These are phyloP conservation scores for Hypotaenidia philippensis DNA, from an alignment of 2,797 vertebrate species.

Conservation along the genomic window DNA sequence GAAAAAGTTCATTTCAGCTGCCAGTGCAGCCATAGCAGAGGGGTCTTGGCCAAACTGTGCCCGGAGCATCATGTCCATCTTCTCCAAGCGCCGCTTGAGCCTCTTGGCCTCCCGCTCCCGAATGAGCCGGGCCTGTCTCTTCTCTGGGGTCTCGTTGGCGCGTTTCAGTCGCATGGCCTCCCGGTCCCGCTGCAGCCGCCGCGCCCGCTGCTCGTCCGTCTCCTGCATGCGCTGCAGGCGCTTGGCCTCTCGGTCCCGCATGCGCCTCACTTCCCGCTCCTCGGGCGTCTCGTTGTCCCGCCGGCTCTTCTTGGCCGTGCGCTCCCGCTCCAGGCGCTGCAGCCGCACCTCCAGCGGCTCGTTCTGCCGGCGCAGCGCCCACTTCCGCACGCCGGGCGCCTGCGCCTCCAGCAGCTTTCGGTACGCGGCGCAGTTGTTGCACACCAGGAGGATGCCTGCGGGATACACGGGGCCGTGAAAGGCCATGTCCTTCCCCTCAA, in stretches of 20 bases:
- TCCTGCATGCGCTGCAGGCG: conserved; percentile 97
- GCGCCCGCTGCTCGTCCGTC: conserved; percentile 92
- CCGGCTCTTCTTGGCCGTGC: conserved; percentile 95
- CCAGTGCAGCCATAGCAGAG: conserved; percentile 94
- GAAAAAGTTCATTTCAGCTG: conserved; percentile 97
- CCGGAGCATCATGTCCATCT: conserved; percentile 96
- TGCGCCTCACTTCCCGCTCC: conserved; percentile 90
- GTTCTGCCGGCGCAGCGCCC: conserved; percentile 92
- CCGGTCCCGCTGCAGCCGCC: conserved; percentile 93
- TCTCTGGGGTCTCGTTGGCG: conserved; percentile 96
- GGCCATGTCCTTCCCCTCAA: conserved; percentile 77
- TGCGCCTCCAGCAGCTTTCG: conserved; percentile 91
- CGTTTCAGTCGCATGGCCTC: conserved; percentile 97
- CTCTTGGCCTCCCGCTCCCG: conserved; percentile 95
- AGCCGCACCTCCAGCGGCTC: conserved; percentile 91
- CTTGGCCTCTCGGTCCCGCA: conserved; percentile 96
- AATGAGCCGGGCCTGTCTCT: conserved; percentile 93
- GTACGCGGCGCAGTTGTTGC: conserved; percentile 94
- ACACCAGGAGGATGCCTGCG: conserved; percentile 93
- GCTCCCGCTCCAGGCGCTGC: conserved; percentile 94
- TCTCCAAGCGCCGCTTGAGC: conserved; percentile 94
- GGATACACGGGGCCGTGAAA: conserved; percentile 88
- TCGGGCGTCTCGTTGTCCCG: conserved; percentile 92
- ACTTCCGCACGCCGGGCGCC: conserved; percentile 87
- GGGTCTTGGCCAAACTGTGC: conserved; percentile 97